Base-by-base conservation (phyloP, 2,888 invertebrate species). In the Pollenia griseotomentosa region DNA sequence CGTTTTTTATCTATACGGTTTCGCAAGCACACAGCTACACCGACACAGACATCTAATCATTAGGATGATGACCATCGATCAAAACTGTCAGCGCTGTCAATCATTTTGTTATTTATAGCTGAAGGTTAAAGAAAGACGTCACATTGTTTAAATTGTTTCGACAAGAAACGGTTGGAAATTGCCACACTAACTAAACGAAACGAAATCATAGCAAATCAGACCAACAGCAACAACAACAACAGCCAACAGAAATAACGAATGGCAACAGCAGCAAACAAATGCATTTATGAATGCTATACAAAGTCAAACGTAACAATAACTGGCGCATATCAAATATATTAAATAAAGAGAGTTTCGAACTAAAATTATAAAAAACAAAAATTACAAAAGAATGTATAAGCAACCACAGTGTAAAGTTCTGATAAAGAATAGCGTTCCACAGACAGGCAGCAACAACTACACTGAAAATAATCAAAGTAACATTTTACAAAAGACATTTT, bases 71-170 rank as follows among this genome's bases (percentile, higher is more conserved):
- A 90, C 91, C 91, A 91, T 92, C 92, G 90, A 92, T 92, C 92
- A 92, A 91, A 91, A 91, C 91, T 91, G 92, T 92, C 92, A 91
- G 91, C 92, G 90, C 91, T 92, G 92, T 91, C 92, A 92, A 92
- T 92, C 92, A 91, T 90, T 89, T 90, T 82, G 90, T 92, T 91
- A 92, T 92, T 92, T 92, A 91, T 91, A 90, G 90, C 89, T 89
- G 84, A 83, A 90, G 90, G 89, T 90, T 90, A 90, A 90, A 91
- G 90, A 90, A 91, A 91, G 91, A 91, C 91, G 91, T 91, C 91
- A 91, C 90, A 89, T 90, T 89, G 88, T 86, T 90, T 78, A 89
- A 89, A 90, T 90, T 90, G 88, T 89, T 90, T 88, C 89, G 89
- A 89, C 90, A 90, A 87, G 83, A 88, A 85, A 81, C 87, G 82